Base-by-base conservation (phyloP, 2,113 vertebrate genomes). In the Rutilus rutilus region DNA sequence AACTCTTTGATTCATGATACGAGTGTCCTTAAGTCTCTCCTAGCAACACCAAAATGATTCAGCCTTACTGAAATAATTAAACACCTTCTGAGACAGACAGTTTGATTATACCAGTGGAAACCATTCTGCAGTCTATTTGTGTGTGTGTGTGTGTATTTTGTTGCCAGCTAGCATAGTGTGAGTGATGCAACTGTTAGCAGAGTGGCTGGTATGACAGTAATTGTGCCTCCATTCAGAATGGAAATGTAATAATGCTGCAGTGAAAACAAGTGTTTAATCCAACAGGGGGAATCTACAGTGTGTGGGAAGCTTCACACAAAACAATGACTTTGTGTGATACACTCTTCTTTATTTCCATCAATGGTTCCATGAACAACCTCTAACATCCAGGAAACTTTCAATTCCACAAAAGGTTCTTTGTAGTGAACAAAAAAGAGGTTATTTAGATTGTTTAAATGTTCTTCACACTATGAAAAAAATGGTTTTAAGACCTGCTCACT, bases 11-110 rank as follows among this genome's bases (percentile, higher is more conserved):
- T 91, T 89, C 60, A 83, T 86, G 89, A 85, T 86, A 86, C 82
- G 87, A 85, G 86, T 74, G 89, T 64, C 83, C 39, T 83, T 47
- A 80, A 87, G 81, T 89, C 67, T 85, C 50, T 85, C 57, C 83
- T 81, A 59, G 82, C 81, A 21, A 85, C 83, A 64, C 82, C 62
- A 86, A 89, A 89, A 88, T 89, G 78, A 90, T 86, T 87, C 57
- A 39, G 91, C 74, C 87, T 92, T 84, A 88, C 85, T 87, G 87
- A 88, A 89, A 90, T 89, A 91, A 90, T 69, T 33, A 84, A 78
- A 87, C 78, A 69, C 75, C 50, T 86, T 65, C 73, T 25, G 62
- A 6, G 73, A 25, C 27, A 76, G 75, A 89, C 74, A 71, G 75
- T 88, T 78, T 83, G 83, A 59, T 21, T 83, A 85, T 54, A 89